These are phyloP conservation scores for Asbolus verrucosus DNA, from an alignment of 1,140 invertebrate species.

Conservation along the genomic window DNA sequence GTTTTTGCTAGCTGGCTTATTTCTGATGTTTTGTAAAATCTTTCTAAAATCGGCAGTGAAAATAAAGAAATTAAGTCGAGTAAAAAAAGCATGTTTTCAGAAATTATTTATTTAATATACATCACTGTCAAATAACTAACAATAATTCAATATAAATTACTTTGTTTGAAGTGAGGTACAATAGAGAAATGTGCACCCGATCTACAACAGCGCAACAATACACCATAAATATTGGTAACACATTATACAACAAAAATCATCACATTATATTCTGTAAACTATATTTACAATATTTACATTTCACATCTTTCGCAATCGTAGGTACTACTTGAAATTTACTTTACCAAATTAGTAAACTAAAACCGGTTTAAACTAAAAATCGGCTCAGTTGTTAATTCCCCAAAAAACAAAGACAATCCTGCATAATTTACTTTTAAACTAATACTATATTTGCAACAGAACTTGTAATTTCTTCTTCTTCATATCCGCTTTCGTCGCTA, in stretches of 20 bases:
- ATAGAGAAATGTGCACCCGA: conserved; percentile 43
- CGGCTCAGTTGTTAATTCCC: not conserved
- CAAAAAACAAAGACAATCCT: not conserved
- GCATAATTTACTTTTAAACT: conserved; percentile 15
- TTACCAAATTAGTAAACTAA: conserved; percentile 11
- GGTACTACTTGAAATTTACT: not conserved
- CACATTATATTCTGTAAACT: conserved; percentile 37
- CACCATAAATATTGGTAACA: conserved; percentile 42
- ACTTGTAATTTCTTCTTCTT: conserved; percentile 60
- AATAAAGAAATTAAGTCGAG: not conserved
- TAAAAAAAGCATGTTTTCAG: too few relatives aligned
- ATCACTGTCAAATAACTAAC: conserved; percentile 21
- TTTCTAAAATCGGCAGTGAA: too few relatives aligned
- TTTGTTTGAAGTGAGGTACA: conserved; percentile 40
- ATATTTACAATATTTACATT: conserved; percentile 34
- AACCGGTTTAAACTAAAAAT: conserved; percentile 10
- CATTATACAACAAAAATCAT: conserved; percentile 37
- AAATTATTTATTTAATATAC: conserved; percentile 22
- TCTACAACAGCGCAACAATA: conserved; percentile 37
- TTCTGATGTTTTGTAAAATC: not conserved
- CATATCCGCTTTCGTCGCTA: conserved; percentile 72
- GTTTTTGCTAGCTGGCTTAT: too few relatives aligned
- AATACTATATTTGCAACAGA: conserved; percentile 37
- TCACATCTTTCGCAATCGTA: not conserved
- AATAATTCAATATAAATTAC: conserved; percentile 31